Conservation (phyloP, 2,888 invertebrate species). For the Archips xylosteana region DNA sequence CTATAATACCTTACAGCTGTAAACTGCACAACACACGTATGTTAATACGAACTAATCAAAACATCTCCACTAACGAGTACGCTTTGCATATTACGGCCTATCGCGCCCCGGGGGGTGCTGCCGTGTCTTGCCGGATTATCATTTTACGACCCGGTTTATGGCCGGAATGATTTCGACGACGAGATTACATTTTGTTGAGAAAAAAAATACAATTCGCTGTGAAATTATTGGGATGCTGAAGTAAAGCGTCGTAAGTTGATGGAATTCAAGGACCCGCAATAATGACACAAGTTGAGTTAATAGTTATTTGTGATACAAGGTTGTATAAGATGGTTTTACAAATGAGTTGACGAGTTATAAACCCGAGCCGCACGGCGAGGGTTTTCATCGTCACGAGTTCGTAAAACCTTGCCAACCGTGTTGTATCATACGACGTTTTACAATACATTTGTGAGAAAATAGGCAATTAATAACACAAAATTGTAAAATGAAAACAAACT, state of each 20-base stretch:
- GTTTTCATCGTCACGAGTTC: no score
- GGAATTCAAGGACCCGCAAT: no score
- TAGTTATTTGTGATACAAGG: no score
- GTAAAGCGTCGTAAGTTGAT: not conserved
- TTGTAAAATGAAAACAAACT: no score
- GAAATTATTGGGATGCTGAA: not conserved
- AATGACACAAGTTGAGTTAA: no score
- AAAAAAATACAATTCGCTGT: not conserved
- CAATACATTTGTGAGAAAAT: no score
- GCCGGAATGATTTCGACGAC: conserved; percentile 12
- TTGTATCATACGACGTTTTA: no score
- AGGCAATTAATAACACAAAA: no score
- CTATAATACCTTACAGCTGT: not conserved
- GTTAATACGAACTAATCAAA: conserved; percentile 22
- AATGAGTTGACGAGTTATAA: no score
- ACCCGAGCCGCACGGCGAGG: no score
- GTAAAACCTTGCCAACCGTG: no score
- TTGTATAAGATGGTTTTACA: no score
- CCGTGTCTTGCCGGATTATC: conserved; percentile 18
- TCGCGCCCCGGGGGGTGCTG: conserved; percentile 10
- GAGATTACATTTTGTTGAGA: conserved; percentile 10
- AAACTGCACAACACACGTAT: not conserved
- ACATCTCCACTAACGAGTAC: not conserved
- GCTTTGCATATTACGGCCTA: conserved; percentile 24
- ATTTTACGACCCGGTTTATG: conserved; percentile 23